phyloP scores from a whole-genome alignment of 2,888 invertebrate species.

The Thera obeliscata region DNA sequence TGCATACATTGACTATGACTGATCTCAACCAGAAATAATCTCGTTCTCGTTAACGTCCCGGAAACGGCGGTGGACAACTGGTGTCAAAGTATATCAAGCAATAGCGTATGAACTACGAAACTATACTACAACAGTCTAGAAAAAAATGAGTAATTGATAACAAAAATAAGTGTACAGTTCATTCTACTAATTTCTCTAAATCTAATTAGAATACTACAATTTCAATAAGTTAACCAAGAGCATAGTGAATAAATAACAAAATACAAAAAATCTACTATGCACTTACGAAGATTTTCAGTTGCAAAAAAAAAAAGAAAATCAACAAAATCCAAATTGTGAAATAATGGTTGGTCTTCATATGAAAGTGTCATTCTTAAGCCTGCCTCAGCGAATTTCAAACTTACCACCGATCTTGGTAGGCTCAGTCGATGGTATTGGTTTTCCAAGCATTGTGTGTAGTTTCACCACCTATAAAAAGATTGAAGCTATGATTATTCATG shows the following conservation, averaged over 20 bases:
- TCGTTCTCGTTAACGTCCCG: no score
- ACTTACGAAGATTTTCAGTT: no score
- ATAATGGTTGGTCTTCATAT: background rate
- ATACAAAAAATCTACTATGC: background rate
- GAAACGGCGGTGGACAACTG: no score
- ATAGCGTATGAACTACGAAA: background rate
- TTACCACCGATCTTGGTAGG: conserved; percentile 90
- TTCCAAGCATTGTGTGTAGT: conserved; percentile 97
- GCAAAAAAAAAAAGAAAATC: background rate
- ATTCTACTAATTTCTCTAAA: background rate
- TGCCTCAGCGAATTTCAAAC: conserved; percentile 6
- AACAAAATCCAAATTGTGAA: background rate
- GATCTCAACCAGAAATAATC: no score
- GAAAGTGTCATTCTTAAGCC: background rate
- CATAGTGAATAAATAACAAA: background rate
- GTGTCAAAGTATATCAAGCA: background rate
- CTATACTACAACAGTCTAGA: background rate
- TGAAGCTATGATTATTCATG: background rate
- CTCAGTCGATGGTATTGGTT: conserved; percentile 98
- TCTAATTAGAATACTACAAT: background rate
- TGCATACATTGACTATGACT: no score
- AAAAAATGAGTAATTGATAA: background rate
- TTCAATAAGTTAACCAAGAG: background rate
- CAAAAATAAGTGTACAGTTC: background rate
- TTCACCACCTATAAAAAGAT: conserved; percentile 89